Conservation (phyloP, 2,888 invertebrate species). For the Stegana nigrithorax region DNA sequence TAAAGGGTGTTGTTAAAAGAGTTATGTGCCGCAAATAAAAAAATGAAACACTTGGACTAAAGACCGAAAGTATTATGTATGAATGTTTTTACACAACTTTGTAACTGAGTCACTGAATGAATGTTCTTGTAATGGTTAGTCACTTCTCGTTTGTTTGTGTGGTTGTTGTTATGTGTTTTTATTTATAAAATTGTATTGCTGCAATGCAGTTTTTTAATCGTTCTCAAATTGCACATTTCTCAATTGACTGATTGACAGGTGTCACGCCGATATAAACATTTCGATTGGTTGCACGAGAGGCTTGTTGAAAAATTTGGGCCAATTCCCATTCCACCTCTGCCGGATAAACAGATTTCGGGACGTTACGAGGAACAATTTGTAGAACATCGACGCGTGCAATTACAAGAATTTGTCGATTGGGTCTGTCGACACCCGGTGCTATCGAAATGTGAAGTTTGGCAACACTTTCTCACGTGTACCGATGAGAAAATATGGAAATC, state of each 20-base stretch:
- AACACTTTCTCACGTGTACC: constrained; percentile 96
- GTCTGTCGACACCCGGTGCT: constrained; percentile 97
- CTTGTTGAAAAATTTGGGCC: constrained; percentile 93
- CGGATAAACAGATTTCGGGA: constrained; percentile 97
- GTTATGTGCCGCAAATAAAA: no score
- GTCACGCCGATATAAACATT: constrained; percentile 96
- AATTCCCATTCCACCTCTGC: constrained; percentile 95
- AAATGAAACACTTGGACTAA: neutral
- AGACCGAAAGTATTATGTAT: no score
- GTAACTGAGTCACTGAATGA: no score
- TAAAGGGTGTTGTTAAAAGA: no score
- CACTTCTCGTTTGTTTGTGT: no score
- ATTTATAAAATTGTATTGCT: neutral
- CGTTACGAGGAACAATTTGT: constrained; percentile 98
- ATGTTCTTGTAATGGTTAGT: no score
- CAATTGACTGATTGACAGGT: constrained; percentile 55
- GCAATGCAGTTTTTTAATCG: neutral
- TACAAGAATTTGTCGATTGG: constrained; percentile 97
- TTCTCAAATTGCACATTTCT: no score
- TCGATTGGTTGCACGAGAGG: constrained; percentile 98
- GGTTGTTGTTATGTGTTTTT: neutral
- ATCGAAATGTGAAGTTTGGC: constrained; percentile 92
- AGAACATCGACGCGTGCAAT: constrained; percentile 90
- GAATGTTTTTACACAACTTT: no score
- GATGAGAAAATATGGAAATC: constrained; percentile 98